Conservation (phyloP, 2,888 invertebrate species). For the Brassicogethes aeneus region DNA sequence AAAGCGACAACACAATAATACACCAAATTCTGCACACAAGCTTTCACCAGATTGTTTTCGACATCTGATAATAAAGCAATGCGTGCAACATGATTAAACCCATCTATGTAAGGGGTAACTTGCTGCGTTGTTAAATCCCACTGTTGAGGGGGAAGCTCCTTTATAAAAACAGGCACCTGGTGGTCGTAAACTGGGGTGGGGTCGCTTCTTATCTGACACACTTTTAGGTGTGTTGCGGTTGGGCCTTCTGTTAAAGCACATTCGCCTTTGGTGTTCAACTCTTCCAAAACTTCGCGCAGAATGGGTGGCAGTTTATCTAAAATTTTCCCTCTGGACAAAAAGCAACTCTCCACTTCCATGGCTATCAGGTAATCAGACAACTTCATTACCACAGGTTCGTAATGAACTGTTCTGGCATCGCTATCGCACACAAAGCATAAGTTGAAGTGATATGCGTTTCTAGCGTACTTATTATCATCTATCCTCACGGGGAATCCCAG, state of each 20-base stretch:
- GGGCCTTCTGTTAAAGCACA: slow-evolving; percentile 60
- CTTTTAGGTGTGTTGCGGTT: slow-evolving; percentile 83
- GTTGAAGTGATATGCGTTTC: slow-evolving; percentile 95
- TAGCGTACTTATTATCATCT: slow-evolving; percentile 76
- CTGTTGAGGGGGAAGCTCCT: slow-evolving; percentile 45
- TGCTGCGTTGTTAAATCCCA: slow-evolving; percentile 95
- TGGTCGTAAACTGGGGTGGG: slow-evolving; percentile 77
- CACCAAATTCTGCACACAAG: slow-evolving; percentile 85
- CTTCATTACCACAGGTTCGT: slow-evolving; percentile 91
- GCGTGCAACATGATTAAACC: slow-evolving; percentile 83
- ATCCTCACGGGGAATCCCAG: slow-evolving; percentile 89
- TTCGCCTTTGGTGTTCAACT: slow-evolving; percentile 65
- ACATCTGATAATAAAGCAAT: slow-evolving; percentile 87
- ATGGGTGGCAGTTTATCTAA: slow-evolving; percentile 59
- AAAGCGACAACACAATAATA: slow-evolving; percentile 60
- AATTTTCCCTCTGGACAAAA: slow-evolving; percentile 66
- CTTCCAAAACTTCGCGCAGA: slow-evolving; percentile 67
- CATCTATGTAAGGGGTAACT: slow-evolving; percentile 80
- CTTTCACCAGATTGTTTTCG: slow-evolving; percentile 87
- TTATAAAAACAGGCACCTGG: slow-evolving; percentile 76
- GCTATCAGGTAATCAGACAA: slow-evolving; percentile 85
- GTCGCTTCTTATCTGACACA: slow-evolving; percentile 71
- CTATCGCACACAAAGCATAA: slow-evolving; percentile 90
- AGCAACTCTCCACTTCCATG: slow-evolving; percentile 78
- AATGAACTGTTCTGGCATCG: slow-evolving; percentile 81